Conservation (phyloP, 2,797 vertebrate genomes). For the Galaxias olidus region DNA sequence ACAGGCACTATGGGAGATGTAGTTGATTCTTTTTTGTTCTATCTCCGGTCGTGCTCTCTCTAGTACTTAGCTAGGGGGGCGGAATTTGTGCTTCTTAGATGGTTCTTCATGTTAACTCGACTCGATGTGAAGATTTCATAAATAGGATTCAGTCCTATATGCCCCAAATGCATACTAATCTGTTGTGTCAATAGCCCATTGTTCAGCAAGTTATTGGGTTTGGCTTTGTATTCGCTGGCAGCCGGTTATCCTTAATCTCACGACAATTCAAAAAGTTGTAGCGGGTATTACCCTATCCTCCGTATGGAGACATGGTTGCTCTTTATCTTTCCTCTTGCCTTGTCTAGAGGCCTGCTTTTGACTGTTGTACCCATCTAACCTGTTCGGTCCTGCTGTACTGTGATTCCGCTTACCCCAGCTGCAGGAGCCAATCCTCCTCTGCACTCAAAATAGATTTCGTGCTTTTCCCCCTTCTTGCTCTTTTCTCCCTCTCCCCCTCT, state of each 20-base stretch:
- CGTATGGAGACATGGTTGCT: neutral
- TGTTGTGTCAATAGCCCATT: too few species aligned
- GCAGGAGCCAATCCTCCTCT: conserved; percentile 18
- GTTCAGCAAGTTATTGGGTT: too few species aligned
- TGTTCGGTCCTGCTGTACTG: conserved; percentile 17
- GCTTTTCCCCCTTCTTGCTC: conserved; percentile 38
- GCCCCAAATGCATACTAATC: too few species aligned
- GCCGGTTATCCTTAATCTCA: too few species aligned
- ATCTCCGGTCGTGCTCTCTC: conserved; percentile 9
- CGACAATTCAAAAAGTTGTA: too few species aligned
- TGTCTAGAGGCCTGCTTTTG: too few species aligned
- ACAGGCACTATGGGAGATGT: neutral
- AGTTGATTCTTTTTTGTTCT: conserved; percentile 7
- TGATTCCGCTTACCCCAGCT: conserved; percentile 40
- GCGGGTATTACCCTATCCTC: too few species aligned
- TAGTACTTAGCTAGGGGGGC: neutral
- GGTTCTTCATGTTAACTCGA: too few species aligned
- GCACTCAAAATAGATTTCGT: conserved; percentile 53
- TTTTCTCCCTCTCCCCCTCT: conserved; percentile 34
- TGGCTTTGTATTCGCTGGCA: too few species aligned
- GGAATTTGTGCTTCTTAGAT: conserved; percentile 1
- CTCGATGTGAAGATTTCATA: too few species aligned
- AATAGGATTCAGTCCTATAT: too few species aligned
- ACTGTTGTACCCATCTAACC: too few species aligned
- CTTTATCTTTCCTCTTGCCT: neutral